These are phyloP conservation scores for Motacilla tschutschensis DNA, from an alignment of 2,113 vertebrate species.

Conservation along the genomic window DNA sequence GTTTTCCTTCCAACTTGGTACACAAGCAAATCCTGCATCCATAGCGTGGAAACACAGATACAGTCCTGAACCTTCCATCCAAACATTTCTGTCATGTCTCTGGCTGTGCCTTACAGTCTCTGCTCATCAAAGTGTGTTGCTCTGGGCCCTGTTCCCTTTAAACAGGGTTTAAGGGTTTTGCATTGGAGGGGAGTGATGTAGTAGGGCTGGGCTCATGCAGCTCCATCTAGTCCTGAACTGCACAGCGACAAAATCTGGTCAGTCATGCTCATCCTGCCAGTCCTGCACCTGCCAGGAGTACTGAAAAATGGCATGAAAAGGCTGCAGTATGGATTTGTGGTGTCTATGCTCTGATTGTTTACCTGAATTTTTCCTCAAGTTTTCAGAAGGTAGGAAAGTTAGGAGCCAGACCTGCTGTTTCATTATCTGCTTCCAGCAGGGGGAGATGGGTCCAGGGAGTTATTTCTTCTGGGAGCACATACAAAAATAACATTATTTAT, in stretches of 20 bases:
- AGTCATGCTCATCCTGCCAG: background rate
- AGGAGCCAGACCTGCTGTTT: constrained; percentile 9
- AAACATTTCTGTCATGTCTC: background rate
- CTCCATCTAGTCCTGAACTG: background rate
- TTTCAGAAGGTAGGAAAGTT: background rate
- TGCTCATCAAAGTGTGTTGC: background rate
- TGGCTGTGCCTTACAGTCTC: background rate
- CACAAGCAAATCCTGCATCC: accelerated
- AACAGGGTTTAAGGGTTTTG: background rate
- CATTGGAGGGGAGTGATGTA: background rate
- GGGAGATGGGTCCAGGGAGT: constrained; percentile 69
- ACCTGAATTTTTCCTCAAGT: background rate
- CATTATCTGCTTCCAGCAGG: constrained; percentile 70
- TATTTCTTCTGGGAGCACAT: constrained; percentile 48
- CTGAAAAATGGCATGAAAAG: background rate
- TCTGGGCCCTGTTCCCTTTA: background rate
- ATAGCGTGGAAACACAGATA: accelerated
- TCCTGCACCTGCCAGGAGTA: background rate
- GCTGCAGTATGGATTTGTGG: background rate
- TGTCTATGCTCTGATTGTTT: background rate
- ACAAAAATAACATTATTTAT: constrained; percentile 16
- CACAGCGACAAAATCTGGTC: background rate
- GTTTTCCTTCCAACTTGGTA: background rate
- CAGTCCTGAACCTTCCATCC: background rate
- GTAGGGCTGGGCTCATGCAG: background rate